Percentiles rank a stretch among this genome's conserved stretches.
Conservation (phyloP, 1,140 invertebrate species). For the Pseudomyrmex sp. region DNA sequence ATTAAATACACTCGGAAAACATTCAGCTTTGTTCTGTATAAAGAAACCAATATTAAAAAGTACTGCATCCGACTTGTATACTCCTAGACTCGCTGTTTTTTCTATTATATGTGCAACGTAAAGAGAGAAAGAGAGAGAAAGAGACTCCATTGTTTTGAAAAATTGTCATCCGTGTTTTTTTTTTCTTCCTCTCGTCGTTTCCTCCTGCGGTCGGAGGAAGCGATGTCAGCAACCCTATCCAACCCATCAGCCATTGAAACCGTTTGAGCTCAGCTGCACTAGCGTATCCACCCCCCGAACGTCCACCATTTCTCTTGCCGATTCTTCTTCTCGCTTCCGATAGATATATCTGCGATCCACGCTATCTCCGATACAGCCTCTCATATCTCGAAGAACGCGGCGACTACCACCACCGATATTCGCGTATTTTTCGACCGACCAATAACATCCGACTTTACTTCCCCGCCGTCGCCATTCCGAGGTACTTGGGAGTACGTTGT, state of each 20-base stretch:
- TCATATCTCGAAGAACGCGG: constrained; percentile 45
- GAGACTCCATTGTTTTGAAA: constrained; percentile 59
- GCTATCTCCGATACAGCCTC: constrained; percentile 57
- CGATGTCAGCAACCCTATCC: constrained; percentile 54
- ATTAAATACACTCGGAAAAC: not conserved
- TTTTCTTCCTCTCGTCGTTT: not conserved
- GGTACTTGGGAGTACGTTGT: constrained; percentile 53
- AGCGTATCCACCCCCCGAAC: not conserved
- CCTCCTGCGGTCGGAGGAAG: not conserved
- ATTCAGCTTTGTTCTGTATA: not conserved
- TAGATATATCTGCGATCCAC: constrained; percentile 63
- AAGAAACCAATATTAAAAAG: constrained; percentile 14
- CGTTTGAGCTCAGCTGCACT: constrained; percentile 39
- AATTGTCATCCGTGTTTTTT: constrained; percentile 55
- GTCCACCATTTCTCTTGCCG: constrained; percentile 16
- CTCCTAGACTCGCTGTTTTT: constrained; percentile 12
- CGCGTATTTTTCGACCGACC: constrained; percentile 63
- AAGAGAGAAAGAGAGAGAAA: not conserved
- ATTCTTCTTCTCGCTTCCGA: constrained; percentile 55
- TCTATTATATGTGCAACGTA: not conserved
- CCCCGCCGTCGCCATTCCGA: constrained; percentile 25
- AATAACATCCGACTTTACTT: constrained; percentile 64
- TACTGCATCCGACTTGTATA: not conserved
- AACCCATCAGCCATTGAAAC: constrained; percentile 62
- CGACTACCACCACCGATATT: constrained; percentile 43